These are phyloP conservation scores for Dorcus parallelipipedus DNA, from an alignment of 2,888 invertebrate genomes.

Conservation along the genomic window DNA sequence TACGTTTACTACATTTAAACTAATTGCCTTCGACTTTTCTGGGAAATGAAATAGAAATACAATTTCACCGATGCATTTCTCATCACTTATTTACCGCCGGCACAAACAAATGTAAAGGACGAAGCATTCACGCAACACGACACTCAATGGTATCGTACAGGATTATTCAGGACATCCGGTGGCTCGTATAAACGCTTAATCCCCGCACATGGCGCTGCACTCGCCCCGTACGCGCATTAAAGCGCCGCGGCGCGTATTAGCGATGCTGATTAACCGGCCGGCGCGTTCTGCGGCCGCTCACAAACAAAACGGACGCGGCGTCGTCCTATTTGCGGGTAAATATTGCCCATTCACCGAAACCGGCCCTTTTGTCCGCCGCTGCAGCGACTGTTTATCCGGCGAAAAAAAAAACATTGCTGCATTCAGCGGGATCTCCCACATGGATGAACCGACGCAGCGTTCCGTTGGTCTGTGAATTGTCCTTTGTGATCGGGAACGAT, in stretches of 20 bases:
- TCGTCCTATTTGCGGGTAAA: conserved; percentile 31
- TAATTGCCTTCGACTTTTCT: too few relatives aligned
- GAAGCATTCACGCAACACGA: background rate
- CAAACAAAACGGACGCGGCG: conserved; percentile 31
- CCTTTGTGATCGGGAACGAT: too few relatives aligned
- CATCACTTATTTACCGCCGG: too few relatives aligned
- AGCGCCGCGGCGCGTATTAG: conserved; percentile 8
- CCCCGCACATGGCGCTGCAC: conserved; percentile 15
- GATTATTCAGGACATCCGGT: conserved; percentile 6
- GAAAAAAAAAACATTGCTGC: too few relatives aligned
- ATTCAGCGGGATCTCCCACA: too few relatives aligned
- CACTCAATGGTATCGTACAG: background rate
- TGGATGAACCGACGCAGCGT: too few relatives aligned
- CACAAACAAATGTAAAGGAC: too few relatives aligned
- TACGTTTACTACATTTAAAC: too few relatives aligned
- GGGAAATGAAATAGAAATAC: too few relatives aligned
- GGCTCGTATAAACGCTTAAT: conserved; percentile 21
- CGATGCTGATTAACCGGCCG: conserved; percentile 12
- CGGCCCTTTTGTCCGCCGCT: background rate
- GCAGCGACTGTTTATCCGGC: too few relatives aligned
- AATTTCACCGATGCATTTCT: too few relatives aligned
- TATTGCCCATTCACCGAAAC: conserved; percentile 22
- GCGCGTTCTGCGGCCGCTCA: conserved; percentile 25
- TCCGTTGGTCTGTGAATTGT: too few relatives aligned
- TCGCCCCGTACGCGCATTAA: background rate